Evolutionary conservation across 1,140 invertebrate genomes (phyloP).

Genomic region (Heliothis virescens): DNA sequence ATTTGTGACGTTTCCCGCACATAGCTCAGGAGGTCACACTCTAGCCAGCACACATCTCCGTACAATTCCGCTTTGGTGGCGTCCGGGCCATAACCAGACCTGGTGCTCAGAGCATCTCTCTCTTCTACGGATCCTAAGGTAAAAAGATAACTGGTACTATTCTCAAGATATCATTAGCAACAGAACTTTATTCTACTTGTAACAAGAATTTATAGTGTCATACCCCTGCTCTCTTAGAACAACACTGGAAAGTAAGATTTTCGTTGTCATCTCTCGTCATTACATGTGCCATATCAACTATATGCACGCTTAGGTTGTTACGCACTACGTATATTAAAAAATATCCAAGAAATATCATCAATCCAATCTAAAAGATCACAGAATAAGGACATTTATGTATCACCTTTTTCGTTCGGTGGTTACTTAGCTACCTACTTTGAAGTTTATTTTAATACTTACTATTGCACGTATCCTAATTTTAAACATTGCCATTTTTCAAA

Average conservation of each 20-base stretch:
- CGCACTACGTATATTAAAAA: slow-evolving; percentile 76
- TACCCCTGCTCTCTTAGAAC: slow-evolving; percentile 59
- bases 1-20: no score
- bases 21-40: no score
- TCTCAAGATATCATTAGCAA: no score
- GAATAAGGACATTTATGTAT: slow-evolving; percentile 11
- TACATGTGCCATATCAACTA: slow-evolving; percentile 75
- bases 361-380: slow-evolving; percentile 69
- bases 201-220: slow-evolving; percentile 27
- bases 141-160: no score
- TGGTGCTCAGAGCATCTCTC: no score
- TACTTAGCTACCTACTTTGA: no score
- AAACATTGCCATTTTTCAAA: slow-evolving; percentile 51
- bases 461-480: slow-evolving; percentile 61
- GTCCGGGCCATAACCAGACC: no score
- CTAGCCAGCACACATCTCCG: no score
- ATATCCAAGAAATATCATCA: slow-evolving; percentile 82
- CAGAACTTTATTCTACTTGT: neutral
- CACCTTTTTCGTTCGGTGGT: neutral
- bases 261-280: slow-evolving; percentile 55
- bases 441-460: slow-evolving; percentile 49
- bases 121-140: no score
- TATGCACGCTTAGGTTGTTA: slow-evolving; percentile 80
- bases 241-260: neutral
- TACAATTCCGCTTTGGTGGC: no score